phyloP scores from a whole-genome alignment of 1,140 invertebrate species.

The Trichogramma pretiosum region DNA sequence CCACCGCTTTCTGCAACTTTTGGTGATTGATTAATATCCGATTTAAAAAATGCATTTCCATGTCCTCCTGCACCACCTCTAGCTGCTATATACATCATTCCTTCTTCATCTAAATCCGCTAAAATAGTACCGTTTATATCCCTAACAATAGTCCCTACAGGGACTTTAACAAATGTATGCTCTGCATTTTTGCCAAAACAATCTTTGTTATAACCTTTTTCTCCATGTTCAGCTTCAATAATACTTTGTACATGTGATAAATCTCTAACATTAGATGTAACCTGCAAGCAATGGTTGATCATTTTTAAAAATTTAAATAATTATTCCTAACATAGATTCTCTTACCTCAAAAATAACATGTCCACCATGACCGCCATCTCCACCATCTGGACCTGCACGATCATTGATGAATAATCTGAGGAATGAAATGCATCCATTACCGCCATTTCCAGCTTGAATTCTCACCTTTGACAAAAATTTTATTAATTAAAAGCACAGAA shows the following conservation, averaged over 20 bases:
- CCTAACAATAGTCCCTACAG: conserved; percentile 79
- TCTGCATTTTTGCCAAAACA: conserved; percentile 80
- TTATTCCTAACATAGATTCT: conserved; percentile 1
- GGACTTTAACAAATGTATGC: conserved; percentile 71
- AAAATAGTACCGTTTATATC: conserved; percentile 54
- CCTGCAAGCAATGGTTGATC: conserved; percentile 32
- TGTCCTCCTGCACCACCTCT: conserved; percentile 90
- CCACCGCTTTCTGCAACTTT: conserved; percentile 82
- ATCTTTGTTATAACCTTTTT: conserved; percentile 64
- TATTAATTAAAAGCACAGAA: neutral
- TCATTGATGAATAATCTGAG: conserved; percentile 70
- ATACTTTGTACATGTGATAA: conserved; percentile 58
- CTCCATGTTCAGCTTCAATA: conserved; percentile 60
- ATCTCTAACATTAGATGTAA: conserved; percentile 59
- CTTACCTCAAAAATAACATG: conserved; percentile 82
- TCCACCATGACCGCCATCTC: conserved; percentile 94
- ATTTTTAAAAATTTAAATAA: conserved; percentile 8
- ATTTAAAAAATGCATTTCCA: conserved; percentile 88
- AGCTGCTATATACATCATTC: conserved; percentile 83
- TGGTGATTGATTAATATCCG: conserved; percentile 73
- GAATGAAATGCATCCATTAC: conserved; percentile 86
- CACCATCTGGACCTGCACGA: conserved; percentile 87
- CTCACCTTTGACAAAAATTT: conserved; percentile 37
- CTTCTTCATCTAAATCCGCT: conserved; percentile 60
- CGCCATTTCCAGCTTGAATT: conserved; percentile 76